A percentile compares a stretch with the other conserved stretches of the same genome.
phyloP scores from a whole-genome alignment of 2,888 invertebrate genomes.

The Limnephilus rhombicus region DNA sequence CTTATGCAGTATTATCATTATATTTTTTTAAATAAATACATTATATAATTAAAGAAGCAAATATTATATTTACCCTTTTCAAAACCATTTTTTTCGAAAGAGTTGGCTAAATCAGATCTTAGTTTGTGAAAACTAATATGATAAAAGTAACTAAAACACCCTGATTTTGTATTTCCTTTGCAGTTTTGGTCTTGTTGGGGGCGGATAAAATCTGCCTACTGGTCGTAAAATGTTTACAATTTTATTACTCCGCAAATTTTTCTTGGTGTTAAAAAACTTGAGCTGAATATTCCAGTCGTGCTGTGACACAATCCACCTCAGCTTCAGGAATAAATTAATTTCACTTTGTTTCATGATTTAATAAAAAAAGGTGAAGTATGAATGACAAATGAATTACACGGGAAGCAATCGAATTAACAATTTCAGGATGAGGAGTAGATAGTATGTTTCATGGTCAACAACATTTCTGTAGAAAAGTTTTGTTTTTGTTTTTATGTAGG shows the following conservation, averaged over 20 bases:
- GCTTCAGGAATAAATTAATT: neutral
- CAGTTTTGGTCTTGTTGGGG: constrained; percentile 3
- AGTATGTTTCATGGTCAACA: neutral
- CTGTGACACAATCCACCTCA: neutral
- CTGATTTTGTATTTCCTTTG: neutral
- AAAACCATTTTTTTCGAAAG: no score
- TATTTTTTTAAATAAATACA: no score
- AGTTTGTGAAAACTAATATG: neutral
- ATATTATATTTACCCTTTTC: no score
- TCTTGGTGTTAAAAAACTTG: neutral
- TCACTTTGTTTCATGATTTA: neutral
- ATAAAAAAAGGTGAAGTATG: neutral
- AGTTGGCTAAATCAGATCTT: neutral
- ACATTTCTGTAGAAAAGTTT: neutral
- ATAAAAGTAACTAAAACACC: neutral
- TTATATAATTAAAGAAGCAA: no score
- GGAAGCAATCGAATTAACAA: neutral
- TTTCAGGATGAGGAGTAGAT: neutral
- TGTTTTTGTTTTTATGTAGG: neutral
- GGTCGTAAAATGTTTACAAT: constrained; percentile 23
- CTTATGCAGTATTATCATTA: no score
- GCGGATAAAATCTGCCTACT: neutral
- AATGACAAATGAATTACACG: neutral
- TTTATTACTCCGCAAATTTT: constrained; percentile 35
- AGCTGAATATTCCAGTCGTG: constrained; percentile 1